Evolutionary conservation across 1,140 invertebrate genomes (phyloP).

Genomic region (Drosophila kanapiae): DNA sequence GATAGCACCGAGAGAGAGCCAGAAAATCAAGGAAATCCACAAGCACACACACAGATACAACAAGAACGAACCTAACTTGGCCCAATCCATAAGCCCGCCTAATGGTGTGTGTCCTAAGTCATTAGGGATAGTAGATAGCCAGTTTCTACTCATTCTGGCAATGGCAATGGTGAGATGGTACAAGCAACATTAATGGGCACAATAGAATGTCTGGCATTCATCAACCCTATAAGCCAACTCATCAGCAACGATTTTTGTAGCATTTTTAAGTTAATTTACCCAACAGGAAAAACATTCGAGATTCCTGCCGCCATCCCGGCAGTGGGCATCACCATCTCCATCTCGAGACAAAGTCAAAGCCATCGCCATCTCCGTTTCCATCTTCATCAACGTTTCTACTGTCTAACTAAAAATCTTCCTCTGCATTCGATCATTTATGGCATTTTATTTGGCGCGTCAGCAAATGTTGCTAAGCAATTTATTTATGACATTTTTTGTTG

Average conservation of each 20-base stretch:
- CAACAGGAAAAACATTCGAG: constrained; percentile 80
- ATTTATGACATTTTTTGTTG: constrained; percentile 84
- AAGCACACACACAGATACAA: not conserved
- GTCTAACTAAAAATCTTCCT: constrained; percentile 73
- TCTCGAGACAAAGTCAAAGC: not conserved
- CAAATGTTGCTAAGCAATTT: constrained; percentile 85
- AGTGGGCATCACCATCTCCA: not conserved
- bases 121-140: constrained; percentile 51
- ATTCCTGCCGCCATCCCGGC: constrained; percentile 53
- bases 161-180: constrained; percentile 15
- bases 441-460: constrained; percentile 85
- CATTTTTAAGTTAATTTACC: constrained; percentile 85
- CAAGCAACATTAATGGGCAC: constrained; percentile 49
- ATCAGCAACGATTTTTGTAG: constrained; percentile 80
- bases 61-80: constrained; percentile 19
- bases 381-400: constrained; percentile 47
- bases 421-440: constrained; percentile 82
- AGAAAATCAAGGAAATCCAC: constrained; percentile 27
- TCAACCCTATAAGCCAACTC: constrained; percentile 80
- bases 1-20: constrained; percentile 36
- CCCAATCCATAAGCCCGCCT: constrained; percentile 34
- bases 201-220: constrained; percentile 64
- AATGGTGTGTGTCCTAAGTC: constrained; percentile 54
- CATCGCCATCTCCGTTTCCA: constrained; percentile 44
- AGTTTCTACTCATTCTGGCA: constrained; percentile 32